phyloP scores from a whole-genome alignment of 2,113 vertebrate genomes.

The Scophthalmus maximus region DNA sequence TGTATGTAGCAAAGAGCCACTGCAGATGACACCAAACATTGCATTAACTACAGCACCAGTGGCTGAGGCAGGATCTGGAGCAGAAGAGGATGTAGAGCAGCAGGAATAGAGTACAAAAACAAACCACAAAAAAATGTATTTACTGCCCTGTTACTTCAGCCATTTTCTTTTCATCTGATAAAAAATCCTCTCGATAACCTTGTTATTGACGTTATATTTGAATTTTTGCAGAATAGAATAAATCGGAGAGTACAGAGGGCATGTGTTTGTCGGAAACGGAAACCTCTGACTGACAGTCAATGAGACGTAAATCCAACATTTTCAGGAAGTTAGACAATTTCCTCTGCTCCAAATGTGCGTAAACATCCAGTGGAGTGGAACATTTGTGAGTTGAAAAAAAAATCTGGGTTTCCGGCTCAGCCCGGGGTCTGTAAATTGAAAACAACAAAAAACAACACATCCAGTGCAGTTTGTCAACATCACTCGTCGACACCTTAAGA shows the following conservation, averaged over 20 bases:
- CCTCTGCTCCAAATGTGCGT: no score
- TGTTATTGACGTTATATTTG: neutral
- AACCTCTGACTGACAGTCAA: neutral
- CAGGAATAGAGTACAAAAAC: constrained; percentile 27
- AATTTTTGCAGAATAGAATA: neutral
- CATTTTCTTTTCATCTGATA: neutral
- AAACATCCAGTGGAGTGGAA: no score
- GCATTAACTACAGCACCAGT: constrained; percentile 16
- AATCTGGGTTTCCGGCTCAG: no score
- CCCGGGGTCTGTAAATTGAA: no score
- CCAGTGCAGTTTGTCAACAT: no score
- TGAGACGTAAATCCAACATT: no score
- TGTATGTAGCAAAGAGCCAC: constrained; percentile 21
- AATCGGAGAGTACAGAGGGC: neutral
- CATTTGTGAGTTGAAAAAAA: no score
- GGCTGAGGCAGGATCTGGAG: neutral
- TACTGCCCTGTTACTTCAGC: no score
- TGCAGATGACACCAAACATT: constrained; percentile 27
- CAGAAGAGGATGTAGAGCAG: constrained; percentile 13
- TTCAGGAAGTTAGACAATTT: no score
- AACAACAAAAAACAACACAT: no score
- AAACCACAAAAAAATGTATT: no score
- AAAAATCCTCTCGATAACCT: neutral
- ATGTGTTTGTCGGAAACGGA: neutral
- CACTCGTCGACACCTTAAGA: no score